These are phyloP conservation scores for Pissodes strobi DNA, from an alignment of 1,140 invertebrate genomes.

Conservation along the genomic window DNA sequence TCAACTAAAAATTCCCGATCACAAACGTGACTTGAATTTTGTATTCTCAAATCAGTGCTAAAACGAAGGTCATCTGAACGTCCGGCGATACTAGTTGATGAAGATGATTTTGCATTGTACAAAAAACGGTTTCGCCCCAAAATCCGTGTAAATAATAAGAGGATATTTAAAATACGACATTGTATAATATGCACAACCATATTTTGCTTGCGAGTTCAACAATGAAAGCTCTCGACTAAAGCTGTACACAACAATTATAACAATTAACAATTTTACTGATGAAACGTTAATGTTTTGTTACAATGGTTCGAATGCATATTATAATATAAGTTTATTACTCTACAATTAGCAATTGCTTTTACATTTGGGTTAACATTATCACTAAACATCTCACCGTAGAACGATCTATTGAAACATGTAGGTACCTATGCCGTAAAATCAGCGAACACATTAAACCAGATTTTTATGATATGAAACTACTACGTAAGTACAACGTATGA, in stretches of 20 bases:
- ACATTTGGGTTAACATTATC: slow-evolving; percentile 25
- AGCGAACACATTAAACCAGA: no score
- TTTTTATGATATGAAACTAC: no score
- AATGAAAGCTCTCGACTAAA: slow-evolving; percentile 45
- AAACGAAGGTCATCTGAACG: no score
- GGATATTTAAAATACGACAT: slow-evolving; percentile 43
- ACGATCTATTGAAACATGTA: no score
- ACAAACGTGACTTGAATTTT: no score
- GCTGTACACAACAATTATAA: slow-evolving; percentile 54
- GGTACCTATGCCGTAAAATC: no score
- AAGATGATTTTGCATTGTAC: no score
- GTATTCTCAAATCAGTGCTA: no score
- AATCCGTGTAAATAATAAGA: not conserved
- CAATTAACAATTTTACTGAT: slow-evolving; percentile 47
- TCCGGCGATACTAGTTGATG: no score
- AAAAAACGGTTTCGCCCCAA: not conserved
- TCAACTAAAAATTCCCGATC: no score
- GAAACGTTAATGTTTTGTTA: slow-evolving; percentile 41
- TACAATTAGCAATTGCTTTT: slow-evolving; percentile 34
- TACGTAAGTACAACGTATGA: no score
- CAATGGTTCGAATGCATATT: slow-evolving; percentile 54
- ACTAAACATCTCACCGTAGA: no score
- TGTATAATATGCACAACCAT: slow-evolving; percentile 55
- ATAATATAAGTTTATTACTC: slow-evolving; percentile 38
- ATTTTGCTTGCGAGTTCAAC: slow-evolving; percentile 36